Conservation (phyloP, 2,797 vertebrate species). For the Trichosurus vulpecula region DNA sequence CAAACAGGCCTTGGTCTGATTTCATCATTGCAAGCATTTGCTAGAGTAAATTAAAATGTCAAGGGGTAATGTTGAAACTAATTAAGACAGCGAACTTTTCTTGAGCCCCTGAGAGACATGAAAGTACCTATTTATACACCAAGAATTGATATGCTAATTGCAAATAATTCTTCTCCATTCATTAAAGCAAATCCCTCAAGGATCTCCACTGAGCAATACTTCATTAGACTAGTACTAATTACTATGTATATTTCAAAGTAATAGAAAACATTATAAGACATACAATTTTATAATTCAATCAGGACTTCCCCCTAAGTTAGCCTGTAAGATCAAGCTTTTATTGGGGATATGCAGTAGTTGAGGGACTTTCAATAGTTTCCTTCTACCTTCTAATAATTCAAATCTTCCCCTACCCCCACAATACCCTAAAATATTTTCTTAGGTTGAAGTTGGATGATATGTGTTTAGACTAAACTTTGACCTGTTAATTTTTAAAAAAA, state of each 20-base stretch:
- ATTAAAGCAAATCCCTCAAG: neutral
- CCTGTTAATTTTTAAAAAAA: slow-evolving; percentile 21
- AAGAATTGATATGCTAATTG: slow-evolving; percentile 5
- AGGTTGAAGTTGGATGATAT: slow-evolving; percentile 13
- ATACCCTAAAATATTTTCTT: neutral
- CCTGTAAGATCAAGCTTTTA: neutral
- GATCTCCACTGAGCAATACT: slow-evolving; percentile 13
- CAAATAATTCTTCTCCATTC: neutral
- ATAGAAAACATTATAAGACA: slow-evolving; percentile 37
- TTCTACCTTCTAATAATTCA: neutral
- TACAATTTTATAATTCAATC: slow-evolving; percentile 15
- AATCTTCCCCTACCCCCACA: neutral
- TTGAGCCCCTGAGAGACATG: neutral
- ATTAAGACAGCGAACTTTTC: slow-evolving; percentile 23
- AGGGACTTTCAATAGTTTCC: neutral
- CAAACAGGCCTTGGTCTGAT: neutral
- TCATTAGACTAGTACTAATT: neutral
- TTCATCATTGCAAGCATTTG: slow-evolving; percentile 25
- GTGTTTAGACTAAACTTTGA: neutral
- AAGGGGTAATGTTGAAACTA: slow-evolving; percentile 33
- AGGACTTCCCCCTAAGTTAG: slow-evolving; percentile 22
- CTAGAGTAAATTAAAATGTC: neutral
- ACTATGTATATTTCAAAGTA: slow-evolving; percentile 20
- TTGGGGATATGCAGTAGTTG: neutral
- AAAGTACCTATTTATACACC: neutral